Evolutionary conservation across 2,888 invertebrate genomes (phyloP), one percentile per base, ranked within the genome.

Genomic region (Tineola bisselliella): DNA sequence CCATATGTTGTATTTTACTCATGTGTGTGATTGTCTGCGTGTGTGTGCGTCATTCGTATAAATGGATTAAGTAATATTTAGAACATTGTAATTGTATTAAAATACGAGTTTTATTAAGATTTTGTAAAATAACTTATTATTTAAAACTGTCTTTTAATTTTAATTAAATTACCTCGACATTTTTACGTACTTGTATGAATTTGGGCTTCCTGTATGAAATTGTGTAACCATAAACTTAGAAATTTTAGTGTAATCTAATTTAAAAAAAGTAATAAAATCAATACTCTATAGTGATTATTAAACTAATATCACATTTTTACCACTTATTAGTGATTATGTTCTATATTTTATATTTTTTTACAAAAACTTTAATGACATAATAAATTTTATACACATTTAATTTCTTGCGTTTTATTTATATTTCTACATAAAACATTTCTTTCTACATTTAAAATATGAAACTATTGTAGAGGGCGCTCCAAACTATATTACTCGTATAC

Each of bases 221-320:
- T 25, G 2, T 25, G 25, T 25, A 25, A 4, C 6, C 13, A 5
- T 13, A 44, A 4, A n/a, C 13, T n/a, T 13, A 44, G 3, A n/a
- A n/a, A 13, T 44, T n/a, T n/a, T 44, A 44, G 44, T 44, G 44
- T 44, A n/a, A 44, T 44, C 8, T 44, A n/a, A 44, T 8, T 44
- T n/a, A 44, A 2, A 6, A 25, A 25, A 4, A 25, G 6, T 25
- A 25, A 25, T 25, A 25, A 25, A 25, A 25, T 13, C 43, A 13
- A 48, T 48, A 48, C 48, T 48, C 13, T 48, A 48, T 48, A 10
- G 15, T 48, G 48, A 48, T 48, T 48, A 17, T 13, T n/a, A 17
- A 17, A 17, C 17, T 15, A 17, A 19, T 82, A 84, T 84, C 86
- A 84, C 84, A 84, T 81, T 79, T 70, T 76, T 80, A 83, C 84